Conservation (phyloP, 2,888 invertebrate genomes). For the Drosophila parthenogenetica region DNA sequence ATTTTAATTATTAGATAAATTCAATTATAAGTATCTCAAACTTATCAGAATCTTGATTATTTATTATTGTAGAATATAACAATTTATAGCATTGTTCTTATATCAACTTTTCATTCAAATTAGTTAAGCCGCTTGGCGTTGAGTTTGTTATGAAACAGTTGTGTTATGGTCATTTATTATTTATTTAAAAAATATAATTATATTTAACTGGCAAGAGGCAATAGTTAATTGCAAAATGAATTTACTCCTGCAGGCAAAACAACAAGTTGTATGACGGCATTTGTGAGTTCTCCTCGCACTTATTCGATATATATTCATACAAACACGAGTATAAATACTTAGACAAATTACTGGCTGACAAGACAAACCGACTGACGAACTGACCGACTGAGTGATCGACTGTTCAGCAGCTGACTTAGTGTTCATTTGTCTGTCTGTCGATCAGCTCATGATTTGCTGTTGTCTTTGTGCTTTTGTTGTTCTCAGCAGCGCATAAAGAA, state of each 20-base stretch:
- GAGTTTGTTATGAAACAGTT: slow-evolving; percentile 47
- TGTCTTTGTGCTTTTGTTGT: slow-evolving; percentile 52
- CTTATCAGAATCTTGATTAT: neutral
- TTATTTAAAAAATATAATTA: slow-evolving; percentile 59
- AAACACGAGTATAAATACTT: slow-evolving; percentile 30
- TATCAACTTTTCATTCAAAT: slow-evolving; percentile 42
- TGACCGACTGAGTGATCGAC: slow-evolving; percentile 17
- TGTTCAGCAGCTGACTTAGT: slow-evolving; percentile 39
- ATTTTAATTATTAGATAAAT: slow-evolving; percentile 14
- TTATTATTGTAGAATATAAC: neutral
- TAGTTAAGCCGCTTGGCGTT: slow-evolving; percentile 40
- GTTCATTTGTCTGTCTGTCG: slow-evolving; percentile 70
- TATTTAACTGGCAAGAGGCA: slow-evolving; percentile 62
- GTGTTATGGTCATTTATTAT: slow-evolving; percentile 39
- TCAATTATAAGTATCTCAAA: neutral
- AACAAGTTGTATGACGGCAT: slow-evolving; percentile 69
- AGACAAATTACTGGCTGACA: slow-evolving; percentile 54
- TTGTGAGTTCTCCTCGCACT: slow-evolving; percentile 19
- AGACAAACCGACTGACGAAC: slow-evolving; percentile 15
- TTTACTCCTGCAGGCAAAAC: slow-evolving; percentile 76
- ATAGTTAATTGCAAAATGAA: slow-evolving; percentile 70
- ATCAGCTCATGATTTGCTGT: slow-evolving; percentile 42
- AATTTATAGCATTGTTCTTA: slow-evolving; percentile 9
- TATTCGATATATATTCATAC: slow-evolving; percentile 30
- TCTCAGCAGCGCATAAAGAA: slow-evolving; percentile 46